Conservation (phyloP, 2,888 invertebrate genomes). For the Hanleya hanleyi region DNA sequence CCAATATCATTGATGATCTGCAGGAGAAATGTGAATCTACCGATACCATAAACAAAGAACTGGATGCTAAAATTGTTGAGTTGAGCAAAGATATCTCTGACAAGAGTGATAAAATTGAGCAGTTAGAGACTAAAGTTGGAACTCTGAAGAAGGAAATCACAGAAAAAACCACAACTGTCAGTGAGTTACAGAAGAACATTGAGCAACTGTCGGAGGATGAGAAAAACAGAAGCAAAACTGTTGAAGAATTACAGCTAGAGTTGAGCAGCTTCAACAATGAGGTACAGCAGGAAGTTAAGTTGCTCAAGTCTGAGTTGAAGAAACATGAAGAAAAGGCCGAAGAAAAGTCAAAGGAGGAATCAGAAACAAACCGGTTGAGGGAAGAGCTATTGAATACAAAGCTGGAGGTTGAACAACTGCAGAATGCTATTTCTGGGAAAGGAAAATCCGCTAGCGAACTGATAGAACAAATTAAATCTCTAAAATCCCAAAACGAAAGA, state of each 20-base stretch:
- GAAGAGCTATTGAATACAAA: too few species aligned
- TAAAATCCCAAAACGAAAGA: too few species aligned
- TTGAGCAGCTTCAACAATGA: not conserved
- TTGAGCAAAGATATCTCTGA: not conserved
- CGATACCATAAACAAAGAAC: conserved; percentile 7
- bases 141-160: not conserved
- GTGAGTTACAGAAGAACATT: not conserved
- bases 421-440: too few species aligned
- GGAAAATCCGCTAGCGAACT: too few species aligned
- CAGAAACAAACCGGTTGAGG: too few species aligned
- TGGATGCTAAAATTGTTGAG: not conserved
- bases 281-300: too few species aligned
- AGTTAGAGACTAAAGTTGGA: not conserved
- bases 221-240: not conserved
- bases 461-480: too few species aligned
- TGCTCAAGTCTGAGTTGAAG: too few species aligned
- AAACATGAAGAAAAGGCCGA: too few species aligned
- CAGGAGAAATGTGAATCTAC: conserved; percentile 9
- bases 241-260: not conserved
- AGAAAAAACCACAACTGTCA: not conserved
- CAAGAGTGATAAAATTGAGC: not conserved
- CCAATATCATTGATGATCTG: not conserved
- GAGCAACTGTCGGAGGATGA: not conserved
- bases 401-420: too few species aligned
- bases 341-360: too few species aligned